Percentiles rank a stretch among this genome's conserved stretches.
These are phyloP conservation scores for Hyphantria cunea DNA, from an alignment of 1,140 invertebrate species.

Conservation along the genomic window DNA sequence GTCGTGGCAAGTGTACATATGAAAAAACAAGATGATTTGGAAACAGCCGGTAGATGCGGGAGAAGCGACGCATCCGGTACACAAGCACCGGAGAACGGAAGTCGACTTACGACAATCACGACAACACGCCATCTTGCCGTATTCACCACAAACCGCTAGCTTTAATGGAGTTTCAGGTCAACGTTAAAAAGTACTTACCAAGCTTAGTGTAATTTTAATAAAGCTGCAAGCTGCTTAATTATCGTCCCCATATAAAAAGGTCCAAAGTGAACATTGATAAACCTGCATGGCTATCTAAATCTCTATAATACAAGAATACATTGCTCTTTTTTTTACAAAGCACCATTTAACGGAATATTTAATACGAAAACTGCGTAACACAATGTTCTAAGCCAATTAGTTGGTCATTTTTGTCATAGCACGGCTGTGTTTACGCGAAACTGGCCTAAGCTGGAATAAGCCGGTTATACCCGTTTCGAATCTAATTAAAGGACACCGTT, in stretches of 20 bases:
- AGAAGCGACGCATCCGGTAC: slow-evolving; percentile 52
- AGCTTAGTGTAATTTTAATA: slow-evolving; percentile 21
- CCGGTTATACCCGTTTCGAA: slow-evolving; percentile 74
- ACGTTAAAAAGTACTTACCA: slow-evolving; percentile 27
- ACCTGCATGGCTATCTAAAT: slow-evolving; percentile 14
- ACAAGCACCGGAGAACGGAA: slow-evolving; percentile 46
- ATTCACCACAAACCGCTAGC: slow-evolving; percentile 26
- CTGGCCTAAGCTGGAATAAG: slow-evolving; percentile 73
- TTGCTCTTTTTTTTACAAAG: slow-evolving; percentile 47
- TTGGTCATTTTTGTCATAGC: slow-evolving; percentile 77
- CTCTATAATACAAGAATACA: slow-evolving; percentile 44
- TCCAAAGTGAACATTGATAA: not conserved
- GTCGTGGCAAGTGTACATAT: slow-evolving; percentile 32
- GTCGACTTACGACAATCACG: slow-evolving; percentile 47
- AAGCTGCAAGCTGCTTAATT: not conserved
- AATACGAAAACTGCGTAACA: slow-evolving; percentile 71
- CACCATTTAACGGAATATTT: slow-evolving; percentile 71
- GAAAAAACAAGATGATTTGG: slow-evolving; percentile 43
- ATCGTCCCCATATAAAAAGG: slow-evolving; percentile 12
- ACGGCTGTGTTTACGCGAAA: slow-evolving; percentile 58
- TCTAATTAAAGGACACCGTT: slow-evolving; percentile 78
- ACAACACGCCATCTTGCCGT: slow-evolving; percentile 42
- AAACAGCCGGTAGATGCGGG: slow-evolving; percentile 37
- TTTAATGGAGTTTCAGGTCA: slow-evolving; percentile 30
- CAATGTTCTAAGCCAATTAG: slow-evolving; percentile 79